Evolutionary conservation across 37 sponge, comb jelly and placozoan species (phyloP), one percentile per base, ranked within the genome.

Genomic region (Corticium candelabrum): DNA sequence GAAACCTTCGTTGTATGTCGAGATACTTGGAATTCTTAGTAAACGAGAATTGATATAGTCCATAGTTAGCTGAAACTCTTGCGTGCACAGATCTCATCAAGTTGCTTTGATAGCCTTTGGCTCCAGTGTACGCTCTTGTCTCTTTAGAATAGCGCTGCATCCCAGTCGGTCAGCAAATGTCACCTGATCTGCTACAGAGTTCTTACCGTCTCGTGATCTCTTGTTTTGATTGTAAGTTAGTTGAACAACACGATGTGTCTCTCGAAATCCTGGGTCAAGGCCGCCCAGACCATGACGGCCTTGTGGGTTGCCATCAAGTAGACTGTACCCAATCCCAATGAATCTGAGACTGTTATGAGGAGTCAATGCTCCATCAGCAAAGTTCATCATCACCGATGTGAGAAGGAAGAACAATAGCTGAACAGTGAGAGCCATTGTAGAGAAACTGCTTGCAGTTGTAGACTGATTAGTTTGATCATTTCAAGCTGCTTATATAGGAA

Each of bases 251-350:
- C 79, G 71, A 27, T 62, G 79, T 11, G 62, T 71, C 3, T 11
- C 3, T 29, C 3, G 3, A 37, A 78, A 37, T 71, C 79, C 79
- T 31, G 79, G 79, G 33, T 78, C 79, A 5, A 3, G 30, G 34
- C 79, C 79, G 5, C 79, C 68, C 4, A 41, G 15, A n/a, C n/a
- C n/a, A n/a, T n/a, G n/a, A 3, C 35, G 11, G 21, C 68, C 79
- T 11, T 78, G 62, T 70, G 79, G 79, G 35, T 78, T 78, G 31
- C 79, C 79, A 5, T 41, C 50, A 3, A 78, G 68, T n/a, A 70
- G 11, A 31, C 50, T 69, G 68, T 78, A 78, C 2, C 79, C 79
- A 71, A 78, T 32, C 3, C 36, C 71, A 3, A 78, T 37, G 3
- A 78, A 69, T n/a, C n/a, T n/a, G n/a, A n/a, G n/a, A n/a, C n/a